Evolutionary conservation across 2,113 vertebrate species (phyloP), one percentile per base, ranked within the genome.

Genomic region (Damaliscus lunatus): DNA sequence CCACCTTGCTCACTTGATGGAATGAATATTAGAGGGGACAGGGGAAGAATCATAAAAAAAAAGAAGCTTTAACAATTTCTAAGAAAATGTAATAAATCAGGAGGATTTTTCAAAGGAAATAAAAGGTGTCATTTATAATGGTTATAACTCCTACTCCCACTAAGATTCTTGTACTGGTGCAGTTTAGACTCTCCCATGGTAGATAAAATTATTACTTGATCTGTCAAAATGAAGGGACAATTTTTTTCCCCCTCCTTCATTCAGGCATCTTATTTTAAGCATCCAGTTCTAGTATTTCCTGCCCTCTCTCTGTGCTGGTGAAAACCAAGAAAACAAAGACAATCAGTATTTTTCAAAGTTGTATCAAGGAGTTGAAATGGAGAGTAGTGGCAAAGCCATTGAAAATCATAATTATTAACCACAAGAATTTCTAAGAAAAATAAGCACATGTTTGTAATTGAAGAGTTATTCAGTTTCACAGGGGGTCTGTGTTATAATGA

Each of bases 81-180:
- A 98, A 98, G 98, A 98, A 99, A 99, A 98, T 98, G 97, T 98
- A 98, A 98, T 98, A 99, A 99, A 99, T 98, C 97, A 98, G 95
- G 96, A 98, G 87, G 96, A 98, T 98, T 99, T 97, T 99, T 99
- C 98, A 98, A 99, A 98, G 97, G 97, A 97, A 99, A 98, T 98
- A 98, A 98, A 98, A 98, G 98, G 96, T 98, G 97, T 98, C 97
- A 98, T 98, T 99, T 99, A 98, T 98, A 97, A 98, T 97, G 96
- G 97, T 98, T 98, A 95, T 98, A 98, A 98, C 96, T 98, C 97
- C 97, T 98, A 98, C 89, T 91, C 94, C 97, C 97, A 98, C 98
- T 97, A 96, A 99, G 97, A 99, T 98, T 98, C 96, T 98, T 98
- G 93, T 98, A 97, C 94, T 98, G 97, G 91, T 98, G 97, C 97